Conservation (phyloP, 64 coral and sea anemone species). For the Montipora capricornis region DNA sequence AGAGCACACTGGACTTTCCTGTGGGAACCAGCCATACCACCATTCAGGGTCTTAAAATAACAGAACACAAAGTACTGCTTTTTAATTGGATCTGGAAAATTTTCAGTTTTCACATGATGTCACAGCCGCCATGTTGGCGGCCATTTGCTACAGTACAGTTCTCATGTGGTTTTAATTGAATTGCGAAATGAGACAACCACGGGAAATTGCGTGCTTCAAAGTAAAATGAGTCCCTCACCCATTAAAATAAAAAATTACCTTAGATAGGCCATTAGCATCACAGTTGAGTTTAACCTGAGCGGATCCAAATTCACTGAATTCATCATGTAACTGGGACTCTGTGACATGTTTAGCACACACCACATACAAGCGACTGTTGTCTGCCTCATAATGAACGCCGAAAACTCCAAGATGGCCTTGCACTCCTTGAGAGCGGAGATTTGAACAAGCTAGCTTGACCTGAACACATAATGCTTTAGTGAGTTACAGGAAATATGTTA, state of each 20-base stretch:
- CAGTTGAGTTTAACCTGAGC: constrained; percentile 59
- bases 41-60: no score
- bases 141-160: no score
- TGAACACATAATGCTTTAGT: background rate
- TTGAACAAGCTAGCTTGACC: constrained; percentile 68
- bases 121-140: no score
- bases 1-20: no score
- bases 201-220: no score
- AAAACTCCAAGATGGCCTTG: constrained; percentile 77
- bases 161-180: no score
- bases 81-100: no score
- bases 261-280: constrained; percentile 60
- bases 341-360: constrained; percentile 80
- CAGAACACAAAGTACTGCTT: no score
- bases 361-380: constrained; percentile 82
- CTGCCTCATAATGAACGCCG: constrained; percentile 73
- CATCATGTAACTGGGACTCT: constrained; percentile 37
- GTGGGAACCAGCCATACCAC: no score
- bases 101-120: no score
- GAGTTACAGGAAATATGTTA: background rate
- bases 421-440: constrained; percentile 50
- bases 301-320: constrained; percentile 64
- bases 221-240: no score
- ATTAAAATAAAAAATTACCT: constrained; percentile 35
- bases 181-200: no score